phyloP scores from a whole-genome alignment of 2,888 invertebrate genomes.

The Congeria kusceri region DNA sequence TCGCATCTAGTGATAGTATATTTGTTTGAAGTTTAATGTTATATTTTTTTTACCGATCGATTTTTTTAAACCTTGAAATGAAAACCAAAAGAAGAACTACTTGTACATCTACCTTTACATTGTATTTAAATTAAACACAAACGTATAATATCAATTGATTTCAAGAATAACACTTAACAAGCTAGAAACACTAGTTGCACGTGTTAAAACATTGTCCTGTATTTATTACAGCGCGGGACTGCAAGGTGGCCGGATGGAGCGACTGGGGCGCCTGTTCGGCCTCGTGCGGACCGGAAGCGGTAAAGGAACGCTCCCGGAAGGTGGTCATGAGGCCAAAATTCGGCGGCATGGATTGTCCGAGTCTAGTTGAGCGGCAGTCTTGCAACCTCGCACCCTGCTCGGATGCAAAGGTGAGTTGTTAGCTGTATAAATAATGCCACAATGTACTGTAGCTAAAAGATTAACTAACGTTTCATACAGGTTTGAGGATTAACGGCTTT shows the following conservation, averaged over 20 bases:
- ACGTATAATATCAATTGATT: too few species aligned
- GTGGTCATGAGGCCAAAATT: constrained; percentile 73
- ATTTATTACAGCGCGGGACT: constrained; percentile 75
- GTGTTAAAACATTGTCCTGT: too few species aligned
- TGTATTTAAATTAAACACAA: too few species aligned
- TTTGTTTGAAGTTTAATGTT: too few species aligned
- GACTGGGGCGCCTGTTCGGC: constrained; percentile 86
- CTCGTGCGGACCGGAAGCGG: constrained; percentile 85
- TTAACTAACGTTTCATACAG: too few species aligned
- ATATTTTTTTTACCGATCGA: too few species aligned
- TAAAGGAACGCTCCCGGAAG: constrained; percentile 77
- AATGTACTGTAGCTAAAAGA: too few species aligned
- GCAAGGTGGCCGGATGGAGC: constrained; percentile 85
- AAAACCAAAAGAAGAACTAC: background rate
- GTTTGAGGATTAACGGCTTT: too few species aligned
- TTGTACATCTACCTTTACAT: background rate
- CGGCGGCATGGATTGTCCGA: constrained; percentile 78
- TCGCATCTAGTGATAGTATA: too few species aligned
- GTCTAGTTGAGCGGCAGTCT: constrained; percentile 77
- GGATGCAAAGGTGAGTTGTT: constrained; percentile 71
- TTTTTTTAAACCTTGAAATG: background rate
- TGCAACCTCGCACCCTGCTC: constrained; percentile 82
- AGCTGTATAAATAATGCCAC: background rate
- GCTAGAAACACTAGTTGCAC: too few species aligned
- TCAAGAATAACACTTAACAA: too few species aligned